Evolutionary conservation across 2,888 invertebrate species (phyloP).

Genomic region (Epiblema foenella): DNA sequence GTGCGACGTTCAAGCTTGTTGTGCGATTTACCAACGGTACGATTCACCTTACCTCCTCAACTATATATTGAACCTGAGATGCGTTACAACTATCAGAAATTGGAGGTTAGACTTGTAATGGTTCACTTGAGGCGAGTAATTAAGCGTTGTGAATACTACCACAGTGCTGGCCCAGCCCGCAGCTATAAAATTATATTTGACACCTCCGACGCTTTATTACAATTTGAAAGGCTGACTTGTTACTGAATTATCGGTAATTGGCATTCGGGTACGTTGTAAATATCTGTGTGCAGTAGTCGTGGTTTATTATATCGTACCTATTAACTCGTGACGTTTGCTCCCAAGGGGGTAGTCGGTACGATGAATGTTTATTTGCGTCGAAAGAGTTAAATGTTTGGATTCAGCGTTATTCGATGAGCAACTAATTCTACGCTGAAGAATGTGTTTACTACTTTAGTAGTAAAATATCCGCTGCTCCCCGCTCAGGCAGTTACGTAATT

Average conservation of each 20-base stretch:
- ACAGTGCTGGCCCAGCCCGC: slow-evolving; percentile 45
- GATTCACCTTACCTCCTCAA: neutral
- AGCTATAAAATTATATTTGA: slow-evolving; percentile 62
- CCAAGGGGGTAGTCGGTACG: slow-evolving; percentile 19
- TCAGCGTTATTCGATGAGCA: neutral
- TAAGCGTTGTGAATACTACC: neutral
- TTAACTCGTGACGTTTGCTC: slow-evolving; percentile 38
- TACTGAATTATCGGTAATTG: slow-evolving; percentile 61
- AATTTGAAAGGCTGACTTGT: slow-evolving; percentile 60
- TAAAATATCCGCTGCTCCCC: neutral
- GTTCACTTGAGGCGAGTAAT: neutral
- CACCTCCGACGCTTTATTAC: slow-evolving; percentile 59
- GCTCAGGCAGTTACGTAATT: too few relatives aligned
- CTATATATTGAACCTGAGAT: neutral
- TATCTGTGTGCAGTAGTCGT: slow-evolving; percentile 51
- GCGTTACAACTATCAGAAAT: neutral
- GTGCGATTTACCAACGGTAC: neutral
- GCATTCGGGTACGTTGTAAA: slow-evolving; percentile 53
- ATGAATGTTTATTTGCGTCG: slow-evolving; percentile 18
- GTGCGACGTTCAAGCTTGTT: neutral
- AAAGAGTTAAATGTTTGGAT: slow-evolving; percentile 9
- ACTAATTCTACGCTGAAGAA: neutral
- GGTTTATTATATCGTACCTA: slow-evolving; percentile 37
- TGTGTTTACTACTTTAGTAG: neutral
- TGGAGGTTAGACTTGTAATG: neutral